Base-by-base conservation (phyloP, 2,888 invertebrate species). In the Lymantria dispar region DNA sequence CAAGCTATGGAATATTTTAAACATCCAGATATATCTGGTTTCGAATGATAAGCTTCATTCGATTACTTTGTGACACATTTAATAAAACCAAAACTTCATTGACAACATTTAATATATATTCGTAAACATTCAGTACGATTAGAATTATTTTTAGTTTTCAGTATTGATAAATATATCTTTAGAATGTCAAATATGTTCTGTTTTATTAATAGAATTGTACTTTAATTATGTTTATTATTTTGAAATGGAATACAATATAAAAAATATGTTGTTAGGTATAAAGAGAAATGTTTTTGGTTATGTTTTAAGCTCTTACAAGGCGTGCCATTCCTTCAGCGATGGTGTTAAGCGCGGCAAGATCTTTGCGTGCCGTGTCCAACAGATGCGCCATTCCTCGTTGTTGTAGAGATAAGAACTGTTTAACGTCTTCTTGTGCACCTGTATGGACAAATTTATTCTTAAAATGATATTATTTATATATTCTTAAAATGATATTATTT, bases 331-430 rank as follows among this genome's bases (percentile, higher is more conserved):
- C 96, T 52, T 95, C 95, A n/a, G 94, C 93, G 57, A 97, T 96
- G 33, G 94, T 94, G 76, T 95, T 94, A 52, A 98, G 87, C 29
- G 96, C 95, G 47, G 95, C 94, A 56, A 96, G 80, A 79, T 98
- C 98, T 46, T 94, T 93, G 62, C 96, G 95, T 30, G 97, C 95
- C 0, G 97, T 96, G 51, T 95, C 94, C 57, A 98, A 94, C 14
- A 98, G 89, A 70, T 97, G 96, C 30, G 95, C 94, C 91, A 98
- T 96, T 0, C 98, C 98, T 56, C 95, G 95, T 77, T 98, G 98
- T 74, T 98, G 96, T 89, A 97, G 94, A 43, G 93, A 92, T 50
- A 98, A 85, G 83, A 97, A 97, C 88, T 97, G 93, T 61, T 94
- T 94, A 76, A 95, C 92, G 74, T 95, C 95, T 62, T 94, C 94